These are phyloP conservation scores for Coelopa frigida DNA, from an alignment of 1,140 invertebrate species.

Conservation along the genomic window DNA sequence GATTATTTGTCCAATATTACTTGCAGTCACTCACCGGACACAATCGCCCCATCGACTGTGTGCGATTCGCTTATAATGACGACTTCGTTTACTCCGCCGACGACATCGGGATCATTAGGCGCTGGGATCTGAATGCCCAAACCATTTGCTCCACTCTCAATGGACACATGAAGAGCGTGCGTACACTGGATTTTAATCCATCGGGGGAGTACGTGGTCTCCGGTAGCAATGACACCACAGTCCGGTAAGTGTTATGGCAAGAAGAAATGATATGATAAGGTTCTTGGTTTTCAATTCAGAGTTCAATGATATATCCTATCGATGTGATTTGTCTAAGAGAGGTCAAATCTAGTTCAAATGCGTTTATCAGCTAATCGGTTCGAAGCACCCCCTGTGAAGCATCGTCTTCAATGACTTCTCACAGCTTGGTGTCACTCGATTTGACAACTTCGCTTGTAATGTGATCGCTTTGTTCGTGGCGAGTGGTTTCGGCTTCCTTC, in stretches of 20 bases:
- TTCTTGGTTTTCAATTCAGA: no score
- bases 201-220: slow-evolving; percentile 91
- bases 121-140: slow-evolving; percentile 93
- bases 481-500: no score
- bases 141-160: slow-evolving; percentile 86
- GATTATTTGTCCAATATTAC: not conserved
- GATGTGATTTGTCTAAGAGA: no score
- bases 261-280: no score
- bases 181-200: slow-evolving; percentile 92
- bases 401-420: no score
- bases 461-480: no score
- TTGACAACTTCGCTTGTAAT: no score
- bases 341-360: no score
- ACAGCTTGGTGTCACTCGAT: no score
- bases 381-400: no score
- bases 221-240: slow-evolving; percentile 83
- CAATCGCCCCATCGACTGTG: slow-evolving; percentile 87
- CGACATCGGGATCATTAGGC: slow-evolving; percentile 84
- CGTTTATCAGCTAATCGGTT: no score
- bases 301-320: no score
- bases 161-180: slow-evolving; percentile 85
- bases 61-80: slow-evolving; percentile 89
- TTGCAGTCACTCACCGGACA: slow-evolving; percentile 70
- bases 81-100: slow-evolving; percentile 94
- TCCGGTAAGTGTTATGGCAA: slow-evolving; percentile 64